Conservation (phyloP, 2,797 vertebrate species). For the Sebastes diaconus region DNA sequence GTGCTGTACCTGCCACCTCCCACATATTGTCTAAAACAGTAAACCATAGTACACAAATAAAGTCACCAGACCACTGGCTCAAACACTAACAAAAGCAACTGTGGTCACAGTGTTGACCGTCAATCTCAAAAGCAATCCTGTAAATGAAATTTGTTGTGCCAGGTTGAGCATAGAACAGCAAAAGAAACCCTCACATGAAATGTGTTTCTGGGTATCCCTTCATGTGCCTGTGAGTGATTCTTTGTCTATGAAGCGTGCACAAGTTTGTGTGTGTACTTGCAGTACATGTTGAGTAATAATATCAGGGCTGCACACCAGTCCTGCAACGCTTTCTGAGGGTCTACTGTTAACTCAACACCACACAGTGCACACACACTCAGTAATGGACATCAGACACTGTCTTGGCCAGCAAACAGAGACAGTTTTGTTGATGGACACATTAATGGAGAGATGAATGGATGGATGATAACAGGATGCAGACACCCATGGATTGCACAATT, state of each 20-base stretch:
- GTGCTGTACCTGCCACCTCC: background rate
- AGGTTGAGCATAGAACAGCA: background rate
- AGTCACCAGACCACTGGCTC: constrained; percentile 20
- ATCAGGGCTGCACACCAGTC: background rate
- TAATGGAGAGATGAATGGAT: constrained; percentile 33
- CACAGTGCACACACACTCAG: background rate
- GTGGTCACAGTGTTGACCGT: constrained; percentile 29
- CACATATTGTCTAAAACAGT: constrained; percentile 4
- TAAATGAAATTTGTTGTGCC: constrained; percentile 10
- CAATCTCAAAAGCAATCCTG: constrained; percentile 28
- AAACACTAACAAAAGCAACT: constrained; percentile 27
- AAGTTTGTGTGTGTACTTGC: constrained; percentile 4
- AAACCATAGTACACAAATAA: background rate
- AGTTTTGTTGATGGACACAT: background rate
- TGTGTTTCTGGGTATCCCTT: background rate
- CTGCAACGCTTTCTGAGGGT: constrained; percentile 3
- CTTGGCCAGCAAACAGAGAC: background rate
- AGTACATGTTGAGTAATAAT: background rate
- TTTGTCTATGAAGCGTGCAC: background rate
- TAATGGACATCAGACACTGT: background rate
- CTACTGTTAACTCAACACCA: constrained; percentile 5
- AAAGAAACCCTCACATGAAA: constrained; percentile 3
- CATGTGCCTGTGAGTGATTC: background rate
- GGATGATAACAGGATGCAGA: constrained; percentile 2
- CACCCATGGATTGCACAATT: background rate